phyloP scores from a whole-genome alignment of 2,113 vertebrate species.

The Heterochromis multidens region DNA sequence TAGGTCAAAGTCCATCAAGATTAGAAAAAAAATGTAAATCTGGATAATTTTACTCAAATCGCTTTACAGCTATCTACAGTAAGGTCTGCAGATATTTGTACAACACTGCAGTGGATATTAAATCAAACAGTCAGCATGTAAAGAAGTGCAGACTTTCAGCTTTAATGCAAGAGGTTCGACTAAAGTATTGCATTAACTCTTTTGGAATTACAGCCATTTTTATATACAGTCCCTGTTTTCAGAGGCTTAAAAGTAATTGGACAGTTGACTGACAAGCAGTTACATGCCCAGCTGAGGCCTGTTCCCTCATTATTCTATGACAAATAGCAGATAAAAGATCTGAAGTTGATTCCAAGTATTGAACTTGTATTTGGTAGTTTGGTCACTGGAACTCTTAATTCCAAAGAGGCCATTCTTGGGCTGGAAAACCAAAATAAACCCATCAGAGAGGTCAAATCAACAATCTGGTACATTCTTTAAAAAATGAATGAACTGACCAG shows the following conservation, averaged over 20 bases:
- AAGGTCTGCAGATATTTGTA: background rate
- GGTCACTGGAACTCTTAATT: background rate
- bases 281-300: background rate
- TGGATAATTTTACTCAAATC: background rate
- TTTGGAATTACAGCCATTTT: background rate
- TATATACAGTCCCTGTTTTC: background rate
- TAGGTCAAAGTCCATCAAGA: slow-evolving; percentile 10
- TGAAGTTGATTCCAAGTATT: background rate
- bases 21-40: slow-evolving; percentile 10
- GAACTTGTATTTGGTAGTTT: background rate
- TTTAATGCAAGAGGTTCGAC: background rate
- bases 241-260: background rate
- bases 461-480: background rate
- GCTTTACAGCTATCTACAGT: background rate
- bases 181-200: background rate
- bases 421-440: background rate
- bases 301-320: background rate
- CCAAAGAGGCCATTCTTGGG: background rate
- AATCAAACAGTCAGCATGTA: fast-evolving
- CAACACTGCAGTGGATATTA: background rate
- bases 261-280: background rate
- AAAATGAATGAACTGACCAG: background rate
- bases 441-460: no score
- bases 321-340: background rate
- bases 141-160: background rate